Base-by-base conservation (phyloP, 2,113 vertebrate genomes). In the Stictonetta naevosa region DNA sequence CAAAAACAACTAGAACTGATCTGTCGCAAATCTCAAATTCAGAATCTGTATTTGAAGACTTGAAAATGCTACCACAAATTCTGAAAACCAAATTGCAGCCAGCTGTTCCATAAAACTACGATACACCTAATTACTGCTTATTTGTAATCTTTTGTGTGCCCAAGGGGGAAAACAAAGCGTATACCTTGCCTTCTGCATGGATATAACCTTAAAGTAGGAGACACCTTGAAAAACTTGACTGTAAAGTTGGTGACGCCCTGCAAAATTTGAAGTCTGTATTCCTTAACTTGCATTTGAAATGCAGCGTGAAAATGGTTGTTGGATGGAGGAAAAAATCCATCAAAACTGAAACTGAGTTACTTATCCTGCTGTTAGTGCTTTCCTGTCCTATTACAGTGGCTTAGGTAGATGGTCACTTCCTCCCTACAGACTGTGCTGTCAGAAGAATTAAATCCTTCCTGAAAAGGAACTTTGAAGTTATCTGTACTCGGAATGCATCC, bases 391-490 rank as follows among this genome's bases (percentile, higher is more conserved):
- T 18, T 86, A 20, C 44, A 64, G 83, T 59, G 62, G 22, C 28
- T 92, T 77, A 40, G 82, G 56, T 92, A 78, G 83, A 77, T 86
- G 64, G 60, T 90, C 79, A 44, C 83, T 96, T 97, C 95, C 87
- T 95, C 87, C 73, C 79, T 71, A 5, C 34, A 60, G 88, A 64
- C 56, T 72, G 11, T 16, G 8, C 79, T 90, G 72, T 55, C 90
- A 82, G 76, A 95, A 83, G 83, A 92, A 93, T 92, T 67, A 82
- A 94, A 78, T 82, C 76, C 80, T 93, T 80, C 88, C 90, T 33
- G 4, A 84, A 80, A 93, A 91, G 83, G 83, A 93, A 72, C 94
- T 96, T 86, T 64, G 75, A 94, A 84, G 86, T 95, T 93, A 88
- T 93, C 94, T 95, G 40, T 26, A 2, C 52, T 85, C 25, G 26